Evolutionary conservation across 2,113 vertebrate species (phyloP).

Genomic region (Galbula dea): DNA sequence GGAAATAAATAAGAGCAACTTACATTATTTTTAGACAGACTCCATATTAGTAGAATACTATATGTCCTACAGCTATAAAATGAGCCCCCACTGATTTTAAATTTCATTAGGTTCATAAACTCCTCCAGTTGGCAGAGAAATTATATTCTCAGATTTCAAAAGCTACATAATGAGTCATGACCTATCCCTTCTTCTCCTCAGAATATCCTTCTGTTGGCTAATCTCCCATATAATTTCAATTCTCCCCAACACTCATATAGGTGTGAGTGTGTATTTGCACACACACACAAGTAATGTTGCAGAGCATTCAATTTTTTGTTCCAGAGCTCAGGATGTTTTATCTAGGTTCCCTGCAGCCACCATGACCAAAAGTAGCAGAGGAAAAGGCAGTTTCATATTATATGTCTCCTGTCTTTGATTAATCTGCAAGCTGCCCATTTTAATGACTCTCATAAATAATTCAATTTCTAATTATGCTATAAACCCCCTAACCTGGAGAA

Average conservation of each 20-base stretch:
- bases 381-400: conserved; percentile 63
- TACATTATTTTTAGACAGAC: background rate
- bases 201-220: conserved; percentile 7
- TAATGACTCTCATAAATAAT: conserved; percentile 87
- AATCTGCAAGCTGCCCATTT: conserved; percentile 72
- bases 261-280: background rate
- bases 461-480: conserved; percentile 86
- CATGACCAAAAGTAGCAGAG: conserved; percentile 28
- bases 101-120: conserved; percentile 53
- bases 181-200: conserved; percentile 22
- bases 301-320: background rate
- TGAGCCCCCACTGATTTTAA: conserved; percentile 53
- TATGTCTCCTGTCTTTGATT: conserved; percentile 64
- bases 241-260: background rate
- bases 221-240: conserved; percentile 16
- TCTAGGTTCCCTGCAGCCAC: conserved; percentile 1
- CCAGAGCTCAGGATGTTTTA: background rate
- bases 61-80: conserved; percentile 25
- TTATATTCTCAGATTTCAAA: conserved; percentile 46
- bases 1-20: conserved; percentile 5
- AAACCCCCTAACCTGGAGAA: conserved; percentile 70
- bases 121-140: conserved; percentile 52
- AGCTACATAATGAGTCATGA: conserved; percentile 35
- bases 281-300: background rate
- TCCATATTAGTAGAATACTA: background rate